Evolutionary conservation across 1,140 invertebrate species (phyloP), one percentile per base, ranked within the genome.

Genomic region (Meloidogyne floridensis): DNA sequence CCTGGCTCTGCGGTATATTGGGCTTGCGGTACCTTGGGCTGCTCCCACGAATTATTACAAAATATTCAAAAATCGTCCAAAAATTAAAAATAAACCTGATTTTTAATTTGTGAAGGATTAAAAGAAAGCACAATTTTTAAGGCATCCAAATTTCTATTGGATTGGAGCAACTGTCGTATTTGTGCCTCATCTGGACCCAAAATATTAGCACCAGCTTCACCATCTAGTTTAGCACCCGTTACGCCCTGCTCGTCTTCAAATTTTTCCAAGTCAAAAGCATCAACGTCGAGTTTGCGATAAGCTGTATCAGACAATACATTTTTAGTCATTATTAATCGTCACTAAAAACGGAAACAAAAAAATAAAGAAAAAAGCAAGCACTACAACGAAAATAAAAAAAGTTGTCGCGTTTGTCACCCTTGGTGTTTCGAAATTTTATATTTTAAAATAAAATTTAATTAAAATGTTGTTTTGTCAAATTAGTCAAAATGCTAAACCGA

Each of bases 31-130:
- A 32, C 32, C 32, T 32, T 32, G 2, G 32, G 1, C 32, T 1
- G 2, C 32, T 32, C 32, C 1, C 32, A 32, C 32, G 32, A 32
- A 32, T 32, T 32, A 32, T 32, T 32, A 32, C 32, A 32, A 47
- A 73, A 80, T 47, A 56, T 10, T 75, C 53, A 76, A 15, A 13
- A 11, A 42, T 1, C 10, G 10, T 3, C 1, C 13, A 5, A 76
- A 7, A 42, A 42, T 20, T 53, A 11, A 13, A 13, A 32, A 56
- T 3, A 59, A 71, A 84, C 83, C 83, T 84, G 73, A 81, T 84
- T 85, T 59, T 84, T 84, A 11, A 83, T 85, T 51, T 78, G 82
- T 13, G 85, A 65, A 8, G 83, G 83, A 20, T 85, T 81, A 85
- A 74, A 86, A 51, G 83, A 42, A 43, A 84, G 83, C 5, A 83